Evolutionary conservation across 2,888 invertebrate species (phyloP), one percentile per base, ranked within the genome.

Genomic region (Isoperla grammatica): DNA sequence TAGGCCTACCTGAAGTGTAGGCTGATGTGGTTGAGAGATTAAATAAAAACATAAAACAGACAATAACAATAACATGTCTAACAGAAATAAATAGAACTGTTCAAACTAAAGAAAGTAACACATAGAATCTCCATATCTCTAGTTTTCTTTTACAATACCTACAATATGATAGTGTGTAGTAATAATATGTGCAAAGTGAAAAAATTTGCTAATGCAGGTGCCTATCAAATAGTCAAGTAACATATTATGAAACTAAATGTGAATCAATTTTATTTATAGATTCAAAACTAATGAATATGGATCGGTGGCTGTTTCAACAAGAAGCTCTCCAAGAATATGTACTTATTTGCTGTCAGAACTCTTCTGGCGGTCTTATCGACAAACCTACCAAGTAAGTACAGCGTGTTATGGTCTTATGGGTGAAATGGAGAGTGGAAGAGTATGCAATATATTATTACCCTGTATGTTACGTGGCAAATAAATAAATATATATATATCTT

Each of bases 261-360:
- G n/a, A n/a, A n/a, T n/a, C n/a, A 8, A 29, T 29, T 29, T 46
- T 58, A 13, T 46, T 1, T n/a, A 12, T 73, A 74, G 65, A 64
- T 56, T 59, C 60, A 50, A 63, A 61, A 45, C 56, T 46, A 57
- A 68, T 77, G 73, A 67, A 72, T 73, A 71, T 79, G 70, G 71
- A 81, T 71, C 71, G 75, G 69, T 87, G 83, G 84, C 78, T 97
- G 61, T 95, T 95, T 71, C 82, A 94, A 74, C 87, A 88, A 73
- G 82, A 81, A 67, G 92, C 95, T 54, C 78, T 99, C 65, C 98
- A 99, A 77, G 94, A 97, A 73, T 99, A 98, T 74, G 82, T 99
- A 63, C 78, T 98, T 63, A 80, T 93, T 49, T 96, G 95, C 71
- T 97, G 97, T 73, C 98, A 99, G 75, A 80, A 85, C 70, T 78